Evolutionary conservation across 2,888 invertebrate species (phyloP), one percentile per base, ranked within the genome.

Genomic region (Hirtodrosophila trivittata): DNA sequence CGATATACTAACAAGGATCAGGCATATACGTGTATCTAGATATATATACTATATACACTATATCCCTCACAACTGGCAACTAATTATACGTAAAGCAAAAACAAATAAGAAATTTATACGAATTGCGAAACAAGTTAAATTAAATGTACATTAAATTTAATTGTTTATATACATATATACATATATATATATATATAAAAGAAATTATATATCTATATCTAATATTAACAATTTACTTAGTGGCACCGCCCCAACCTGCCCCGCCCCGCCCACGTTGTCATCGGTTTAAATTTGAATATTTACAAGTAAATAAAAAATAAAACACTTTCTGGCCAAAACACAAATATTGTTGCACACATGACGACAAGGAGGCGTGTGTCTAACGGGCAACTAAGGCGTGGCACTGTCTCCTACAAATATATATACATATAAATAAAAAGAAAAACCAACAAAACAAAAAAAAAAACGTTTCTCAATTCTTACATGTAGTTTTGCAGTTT

Each of bases 121-220:
- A 67, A 62, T 63, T 68, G 50, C n/a, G 49, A 55, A 72, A 51
- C 26, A 46, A 66, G 55, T 62, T 73, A 73, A 75, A 75, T 75
- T 78, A 78, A 80, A 85, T 82, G 85, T 72, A 85, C 75, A 75
- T 85, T 80, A 86, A 83, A 83, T 82, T 59, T 77, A 86, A 83
- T 83, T 86, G 80, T 82, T 82, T 78, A 85, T 64, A 80, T 56
- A 73, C 46, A 55, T 35, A 63, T 8, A 12, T 30, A 49, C 33
- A 52, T 35, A 52, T 51, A 47, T 43, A 43, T 52, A 50, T 35
- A 54, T 50, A 51, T 54, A 69, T 43, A 65, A n/a, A n/a, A n/a
- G n/a, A n/a, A n/a, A n/a, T n/a, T 42, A 58, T 66, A 74, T 57
- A 66, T 49, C 73, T 46, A 57, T 35, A 56, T 35, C 37, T 38